phyloP scores from a whole-genome alignment of 53 echinoderm and acorn worm genomes.

The Holothuria leucospilota region DNA sequence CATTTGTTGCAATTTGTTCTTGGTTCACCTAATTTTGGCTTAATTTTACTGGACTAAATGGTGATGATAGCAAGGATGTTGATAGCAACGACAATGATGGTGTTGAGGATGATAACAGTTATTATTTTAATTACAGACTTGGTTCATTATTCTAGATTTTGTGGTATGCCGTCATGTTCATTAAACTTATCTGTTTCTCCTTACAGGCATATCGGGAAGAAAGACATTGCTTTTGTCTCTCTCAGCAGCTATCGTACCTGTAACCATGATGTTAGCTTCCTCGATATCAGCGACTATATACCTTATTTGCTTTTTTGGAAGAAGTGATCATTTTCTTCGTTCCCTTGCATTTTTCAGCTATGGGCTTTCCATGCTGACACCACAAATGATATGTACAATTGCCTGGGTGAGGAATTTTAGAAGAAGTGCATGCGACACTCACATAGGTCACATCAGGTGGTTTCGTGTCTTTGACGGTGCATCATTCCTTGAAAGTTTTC shows the following conservation, averaged over 20 bases:
- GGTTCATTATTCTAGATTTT: no score
- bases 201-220: no score
- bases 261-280: background rate
- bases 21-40: no score
- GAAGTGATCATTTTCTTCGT: background rate
- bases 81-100: background rate
- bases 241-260: no score
- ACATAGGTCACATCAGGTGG: background rate
- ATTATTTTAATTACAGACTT: background rate
- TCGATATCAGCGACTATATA: background rate
- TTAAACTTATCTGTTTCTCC: no score
- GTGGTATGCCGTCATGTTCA: no score
- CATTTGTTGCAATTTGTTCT: no score
- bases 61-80: background rate
- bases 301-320: conserved; percentile 9
- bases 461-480: no score
- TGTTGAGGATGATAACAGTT: background rate
- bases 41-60: no score
- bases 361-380: background rate
- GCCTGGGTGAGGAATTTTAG: background rate
- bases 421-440: background rate
- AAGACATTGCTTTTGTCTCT: no score
- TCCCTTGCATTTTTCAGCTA: background rate
- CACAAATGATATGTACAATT: background rate
- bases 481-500: background rate